Evolutionary conservation across 2,797 vertebrate species (phyloP).

Genomic region (Botia almorhae): DNA sequence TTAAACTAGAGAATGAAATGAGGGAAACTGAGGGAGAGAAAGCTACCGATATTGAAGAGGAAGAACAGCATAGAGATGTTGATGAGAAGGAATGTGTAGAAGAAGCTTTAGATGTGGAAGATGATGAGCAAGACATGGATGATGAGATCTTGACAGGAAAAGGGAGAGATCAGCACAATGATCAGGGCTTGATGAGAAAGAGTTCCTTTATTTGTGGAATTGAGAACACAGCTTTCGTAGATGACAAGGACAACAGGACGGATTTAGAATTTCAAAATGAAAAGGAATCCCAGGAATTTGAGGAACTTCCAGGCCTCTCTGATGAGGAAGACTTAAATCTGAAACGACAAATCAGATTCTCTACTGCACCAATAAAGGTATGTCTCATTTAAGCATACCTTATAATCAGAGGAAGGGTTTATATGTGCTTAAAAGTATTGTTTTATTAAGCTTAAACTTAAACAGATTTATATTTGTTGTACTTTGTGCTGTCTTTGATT

Average conservation of each 20-base stretch:
- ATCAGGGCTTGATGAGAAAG: constrained; percentile 3
- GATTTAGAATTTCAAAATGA: constrained; percentile 65
- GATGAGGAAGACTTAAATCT: constrained; percentile 73
- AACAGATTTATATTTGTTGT: not conserved
- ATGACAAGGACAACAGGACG: constrained; percentile 68
- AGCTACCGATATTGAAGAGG: constrained; percentile 42
- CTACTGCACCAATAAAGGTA: constrained; percentile 88
- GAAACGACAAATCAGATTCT: constrained; percentile 83
- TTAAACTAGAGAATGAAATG: constrained; percentile 18
- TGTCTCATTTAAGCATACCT: not conserved
- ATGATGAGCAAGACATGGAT: constrained; percentile 67
- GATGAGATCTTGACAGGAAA: constrained; percentile 38
- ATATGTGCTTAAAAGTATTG: too few relatives aligned
- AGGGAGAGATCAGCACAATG: constrained; percentile 14
- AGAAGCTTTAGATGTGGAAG: constrained; percentile 44
- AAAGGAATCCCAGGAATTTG: constrained; percentile 64
- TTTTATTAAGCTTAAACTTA: not conserved
- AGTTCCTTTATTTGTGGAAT: constrained; percentile 72
- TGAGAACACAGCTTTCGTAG: constrained; percentile 83
- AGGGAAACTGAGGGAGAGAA: constrained; percentile 19
- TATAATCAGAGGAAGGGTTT: not conserved
- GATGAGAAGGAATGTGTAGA: constrained; percentile 36
- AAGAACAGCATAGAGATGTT: constrained; percentile 35
- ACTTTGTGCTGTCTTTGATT: not conserved
- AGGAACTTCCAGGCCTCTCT: constrained; percentile 81